These are phyloP conservation scores for Herminia tarsipennalis DNA, from an alignment of 2,888 invertebrate genomes.

Conservation along the genomic window DNA sequence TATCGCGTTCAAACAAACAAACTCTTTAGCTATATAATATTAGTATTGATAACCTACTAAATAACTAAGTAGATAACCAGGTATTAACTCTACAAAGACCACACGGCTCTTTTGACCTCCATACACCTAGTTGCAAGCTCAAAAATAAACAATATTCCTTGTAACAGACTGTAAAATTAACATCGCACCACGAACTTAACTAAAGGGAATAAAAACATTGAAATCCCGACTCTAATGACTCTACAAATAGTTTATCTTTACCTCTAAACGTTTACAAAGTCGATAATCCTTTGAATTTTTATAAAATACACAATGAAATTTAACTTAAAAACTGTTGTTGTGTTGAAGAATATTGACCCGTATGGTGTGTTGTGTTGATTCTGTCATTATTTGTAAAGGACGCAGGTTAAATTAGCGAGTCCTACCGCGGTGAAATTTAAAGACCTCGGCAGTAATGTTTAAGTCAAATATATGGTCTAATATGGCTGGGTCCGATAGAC, in stretches of 20 bases:
- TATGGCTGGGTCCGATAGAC: slow-evolving; percentile 34
- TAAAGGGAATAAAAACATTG: slow-evolving; percentile 61
- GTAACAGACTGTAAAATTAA: slow-evolving; percentile 48
- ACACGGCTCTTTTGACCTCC: neutral
- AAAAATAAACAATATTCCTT: slow-evolving; percentile 40
- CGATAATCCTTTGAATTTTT: slow-evolving; percentile 30
- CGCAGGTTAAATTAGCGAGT: slow-evolving; percentile 74
- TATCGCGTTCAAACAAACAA: no score
- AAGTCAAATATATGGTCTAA: slow-evolving; percentile 39
- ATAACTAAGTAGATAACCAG: no score
- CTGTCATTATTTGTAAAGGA: slow-evolving; percentile 72
- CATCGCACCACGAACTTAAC: slow-evolving; percentile 37
- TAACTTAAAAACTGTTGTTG: neutral
- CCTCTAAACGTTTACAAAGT: slow-evolving; percentile 42
- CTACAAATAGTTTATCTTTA: slow-evolving; percentile 63
- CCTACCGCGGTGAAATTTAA: slow-evolving; percentile 75
- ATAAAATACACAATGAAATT: slow-evolving; percentile 31
- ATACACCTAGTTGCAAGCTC: slow-evolving; percentile 28
- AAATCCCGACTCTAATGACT: slow-evolving; percentile 65
- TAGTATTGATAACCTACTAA: no score
- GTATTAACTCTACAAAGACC: neutral
- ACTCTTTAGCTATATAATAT: no score
- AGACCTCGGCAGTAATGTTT: slow-evolving; percentile 47
- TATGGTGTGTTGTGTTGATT: slow-evolving; percentile 59
- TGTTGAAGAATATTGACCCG: slow-evolving; percentile 39